Conservation (phyloP, 1,140 invertebrate genomes). For the Matsumurasca onukii region DNA sequence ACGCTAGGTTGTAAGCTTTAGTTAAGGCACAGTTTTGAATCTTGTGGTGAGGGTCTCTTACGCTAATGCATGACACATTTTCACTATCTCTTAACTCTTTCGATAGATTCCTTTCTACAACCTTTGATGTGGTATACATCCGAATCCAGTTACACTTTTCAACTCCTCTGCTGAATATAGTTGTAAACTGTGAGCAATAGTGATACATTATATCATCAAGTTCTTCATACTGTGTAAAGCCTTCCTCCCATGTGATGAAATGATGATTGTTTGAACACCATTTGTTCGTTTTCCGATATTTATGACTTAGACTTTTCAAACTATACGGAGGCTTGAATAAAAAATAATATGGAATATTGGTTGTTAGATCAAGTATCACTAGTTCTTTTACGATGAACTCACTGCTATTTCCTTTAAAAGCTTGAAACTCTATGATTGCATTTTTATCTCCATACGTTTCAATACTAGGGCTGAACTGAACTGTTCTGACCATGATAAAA, state of each 20-base stretch:
- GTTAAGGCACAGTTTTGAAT: background rate
- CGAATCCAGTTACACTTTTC: constrained; percentile 1
- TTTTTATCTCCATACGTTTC: background rate
- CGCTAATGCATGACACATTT: background rate
- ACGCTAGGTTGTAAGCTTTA: background rate
- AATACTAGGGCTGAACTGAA: background rate
- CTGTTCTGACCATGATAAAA: background rate
- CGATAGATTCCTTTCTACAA: background rate
- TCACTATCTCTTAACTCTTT: background rate
- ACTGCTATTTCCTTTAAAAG: background rate
- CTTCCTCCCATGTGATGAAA: background rate
- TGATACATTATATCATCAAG: constrained; percentile 2
- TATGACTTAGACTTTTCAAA: background rate
- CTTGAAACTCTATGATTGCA: background rate
- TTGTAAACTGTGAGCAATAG: background rate
- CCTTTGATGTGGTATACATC: background rate
- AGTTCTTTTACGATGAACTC: background rate
- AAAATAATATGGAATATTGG: background rate
- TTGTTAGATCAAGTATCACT: background rate
- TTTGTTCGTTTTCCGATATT: background rate
- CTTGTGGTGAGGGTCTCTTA: background rate
- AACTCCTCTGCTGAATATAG: background rate
- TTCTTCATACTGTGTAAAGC: background rate
- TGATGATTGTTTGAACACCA: background rate
- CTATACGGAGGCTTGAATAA: background rate